phyloP scores from a whole-genome alignment of 2,797 vertebrate genomes.

The Danio tinwini region DNA sequence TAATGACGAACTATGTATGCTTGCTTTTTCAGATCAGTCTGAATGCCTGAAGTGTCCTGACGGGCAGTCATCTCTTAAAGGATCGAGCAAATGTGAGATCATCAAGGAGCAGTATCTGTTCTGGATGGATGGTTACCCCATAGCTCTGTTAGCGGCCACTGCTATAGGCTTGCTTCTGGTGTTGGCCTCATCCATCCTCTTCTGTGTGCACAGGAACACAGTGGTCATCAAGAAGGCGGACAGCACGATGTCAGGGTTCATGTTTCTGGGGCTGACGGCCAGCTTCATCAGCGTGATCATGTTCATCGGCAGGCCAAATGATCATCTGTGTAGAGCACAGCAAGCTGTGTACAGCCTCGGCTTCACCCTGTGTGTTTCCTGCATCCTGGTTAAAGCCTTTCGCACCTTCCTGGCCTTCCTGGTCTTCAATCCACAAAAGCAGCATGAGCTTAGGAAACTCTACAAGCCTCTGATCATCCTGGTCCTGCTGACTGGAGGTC shows the following conservation, averaged over 20 bases:
- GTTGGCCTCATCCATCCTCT: conserved; percentile 61
- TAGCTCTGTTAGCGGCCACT: conserved; percentile 63
- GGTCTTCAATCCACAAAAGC: conserved; percentile 54
- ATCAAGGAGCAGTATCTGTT: conserved; percentile 59
- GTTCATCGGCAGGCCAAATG: conserved; percentile 69
- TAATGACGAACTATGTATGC: neutral
- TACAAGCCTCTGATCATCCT: conserved; percentile 67
- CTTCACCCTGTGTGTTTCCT: conserved; percentile 75
- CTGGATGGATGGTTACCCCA: conserved; percentile 67
- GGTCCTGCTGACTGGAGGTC: conserved; percentile 51
- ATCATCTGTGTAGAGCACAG: conserved; percentile 65
- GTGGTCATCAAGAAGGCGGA: conserved; percentile 66
- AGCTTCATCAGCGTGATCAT: conserved; percentile 70
- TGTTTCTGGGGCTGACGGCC: conserved; percentile 68
- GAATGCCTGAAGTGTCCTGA: conserved; percentile 64
- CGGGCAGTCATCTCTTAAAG: conserved; percentile 58
- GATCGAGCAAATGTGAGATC: conserved; percentile 47
- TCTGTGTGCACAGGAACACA: conserved; percentile 61
- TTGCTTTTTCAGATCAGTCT: conserved; percentile 58
- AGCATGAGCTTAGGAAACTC: conserved; percentile 52
- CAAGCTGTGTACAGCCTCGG: conserved; percentile 72
- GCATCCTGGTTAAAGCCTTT: conserved; percentile 71
- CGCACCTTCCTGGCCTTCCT: conserved; percentile 70
- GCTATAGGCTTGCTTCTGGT: conserved; percentile 66
- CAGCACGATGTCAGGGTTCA: conserved; percentile 65